These are phyloP conservation scores for Dascyllus trimaculatus DNA, from an alignment of 2,113 vertebrate genomes.

Conservation along the genomic window DNA sequence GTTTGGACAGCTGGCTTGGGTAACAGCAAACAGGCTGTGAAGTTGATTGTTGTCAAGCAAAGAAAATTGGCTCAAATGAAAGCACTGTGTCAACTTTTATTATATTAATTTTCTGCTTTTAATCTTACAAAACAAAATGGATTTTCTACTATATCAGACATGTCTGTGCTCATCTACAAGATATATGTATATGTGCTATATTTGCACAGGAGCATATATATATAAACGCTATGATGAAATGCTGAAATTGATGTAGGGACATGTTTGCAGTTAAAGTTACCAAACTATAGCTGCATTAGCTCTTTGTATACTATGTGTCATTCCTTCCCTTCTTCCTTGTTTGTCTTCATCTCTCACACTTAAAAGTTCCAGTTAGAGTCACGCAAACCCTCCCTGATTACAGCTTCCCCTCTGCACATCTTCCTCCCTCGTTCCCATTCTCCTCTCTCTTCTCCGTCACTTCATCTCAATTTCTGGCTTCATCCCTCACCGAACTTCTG, in stretches of 20 bases:
- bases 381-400: slow-evolving; percentile 6
- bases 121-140: too few relatives aligned
- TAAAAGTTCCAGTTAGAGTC: neutral
- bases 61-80: too few relatives aligned
- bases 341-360: neutral
- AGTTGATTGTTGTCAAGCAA: too few relatives aligned
- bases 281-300: neutral
- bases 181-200: too few relatives aligned
- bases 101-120: too few relatives aligned
- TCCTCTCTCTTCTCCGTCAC: slow-evolving; percentile 2
- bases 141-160: too few relatives aligned
- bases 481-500: slow-evolving; percentile 2
- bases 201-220: neutral
- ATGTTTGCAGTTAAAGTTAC: slow-evolving; percentile 7
- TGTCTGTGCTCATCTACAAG: too few relatives aligned
- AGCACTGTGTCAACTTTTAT: too few relatives aligned
- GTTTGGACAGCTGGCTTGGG: neutral
- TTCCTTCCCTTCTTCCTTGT: neutral
- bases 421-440: neutral
- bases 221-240: neutral
- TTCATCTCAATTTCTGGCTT: slow-evolving; percentile 39
- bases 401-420: neutral
- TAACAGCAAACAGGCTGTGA: too few relatives aligned
- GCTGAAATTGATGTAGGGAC: neutral
- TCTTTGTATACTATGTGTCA: neutral